phyloP scores from a whole-genome alignment of 1,140 invertebrate genomes.

The Venturia canescens region DNA sequence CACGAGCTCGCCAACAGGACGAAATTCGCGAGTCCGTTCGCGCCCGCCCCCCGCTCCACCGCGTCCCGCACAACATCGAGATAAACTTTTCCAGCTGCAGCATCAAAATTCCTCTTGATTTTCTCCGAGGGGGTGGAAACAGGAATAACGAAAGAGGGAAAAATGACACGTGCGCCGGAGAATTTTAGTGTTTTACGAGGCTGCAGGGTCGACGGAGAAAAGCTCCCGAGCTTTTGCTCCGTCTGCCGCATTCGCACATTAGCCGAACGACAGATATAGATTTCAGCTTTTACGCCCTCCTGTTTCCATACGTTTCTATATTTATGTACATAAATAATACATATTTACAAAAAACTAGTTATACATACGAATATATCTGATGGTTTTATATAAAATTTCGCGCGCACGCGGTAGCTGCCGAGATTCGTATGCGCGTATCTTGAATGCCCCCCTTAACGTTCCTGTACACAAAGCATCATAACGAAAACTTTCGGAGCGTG shows the following conservation, averaged over 20 bases:
- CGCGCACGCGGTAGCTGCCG: too few relatives aligned
- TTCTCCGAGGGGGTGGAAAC: not conserved
- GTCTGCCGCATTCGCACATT: not conserved
- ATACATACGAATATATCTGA: not conserved
- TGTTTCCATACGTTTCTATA: not conserved
- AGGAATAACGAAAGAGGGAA: too few relatives aligned
- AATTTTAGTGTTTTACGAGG: not conserved
- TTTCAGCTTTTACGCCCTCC: not conserved
- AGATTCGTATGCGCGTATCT: constrained; percentile 8
- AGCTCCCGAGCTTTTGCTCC: not conserved
- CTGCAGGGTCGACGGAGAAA: not conserved
- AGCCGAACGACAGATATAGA: not conserved
- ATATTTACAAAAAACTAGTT: not conserved
- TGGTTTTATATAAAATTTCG: constrained; percentile 8
- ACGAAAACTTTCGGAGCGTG: constrained; percentile 15
- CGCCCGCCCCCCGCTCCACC: not conserved
- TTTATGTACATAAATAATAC: not conserved
- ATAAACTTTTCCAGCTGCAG: constrained; percentile 12
- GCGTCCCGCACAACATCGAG: not conserved
- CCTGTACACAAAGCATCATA: not conserved
- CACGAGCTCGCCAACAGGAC: not conserved
- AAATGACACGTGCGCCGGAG: not conserved
- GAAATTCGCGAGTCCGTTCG: not conserved
- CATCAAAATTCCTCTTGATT: not conserved
- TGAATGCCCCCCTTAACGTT: not conserved